Percentiles rank a stretch among this genome's conserved stretches.
phyloP scores from a whole-genome alignment of 2,888 invertebrate species.

The Malacosoma neustria region DNA sequence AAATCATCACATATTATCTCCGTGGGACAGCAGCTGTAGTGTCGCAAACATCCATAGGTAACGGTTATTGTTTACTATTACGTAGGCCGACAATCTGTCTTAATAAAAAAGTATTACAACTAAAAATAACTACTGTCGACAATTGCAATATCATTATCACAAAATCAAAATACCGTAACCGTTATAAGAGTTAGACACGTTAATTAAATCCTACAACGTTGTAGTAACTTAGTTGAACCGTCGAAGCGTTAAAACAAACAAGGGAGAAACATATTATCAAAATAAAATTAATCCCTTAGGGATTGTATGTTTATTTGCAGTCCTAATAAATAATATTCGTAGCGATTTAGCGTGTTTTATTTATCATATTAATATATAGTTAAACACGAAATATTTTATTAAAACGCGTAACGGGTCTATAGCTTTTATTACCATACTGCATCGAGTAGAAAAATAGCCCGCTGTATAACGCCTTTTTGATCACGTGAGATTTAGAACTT shows the following conservation, averaged over 20 bases:
- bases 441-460: no score
- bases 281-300: background rate
- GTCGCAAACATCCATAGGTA: no score
- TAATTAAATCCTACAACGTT: conserved; percentile 18
- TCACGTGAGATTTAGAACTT: no score
- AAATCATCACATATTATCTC: background rate
- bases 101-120: conserved; percentile 5
- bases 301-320: no score
- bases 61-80: no score
- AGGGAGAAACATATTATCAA: background rate
- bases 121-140: conserved; percentile 11
- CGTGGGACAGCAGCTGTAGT: background rate
- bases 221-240: conserved; percentile 3
- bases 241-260: conserved; percentile 6
- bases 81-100: background rate
- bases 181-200: conserved; percentile 24
- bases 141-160: conserved; percentile 17
- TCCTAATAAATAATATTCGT: no score
- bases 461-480: no score
- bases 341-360: no score
- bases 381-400: no score
- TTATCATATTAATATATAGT: no score
- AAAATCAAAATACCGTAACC: conserved; percentile 13
- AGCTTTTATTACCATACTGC: no score
- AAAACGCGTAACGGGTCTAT: no score